These are phyloP conservation scores for Apamea anceps DNA, from an alignment of 2,888 invertebrate genomes.

Conservation along the genomic window DNA sequence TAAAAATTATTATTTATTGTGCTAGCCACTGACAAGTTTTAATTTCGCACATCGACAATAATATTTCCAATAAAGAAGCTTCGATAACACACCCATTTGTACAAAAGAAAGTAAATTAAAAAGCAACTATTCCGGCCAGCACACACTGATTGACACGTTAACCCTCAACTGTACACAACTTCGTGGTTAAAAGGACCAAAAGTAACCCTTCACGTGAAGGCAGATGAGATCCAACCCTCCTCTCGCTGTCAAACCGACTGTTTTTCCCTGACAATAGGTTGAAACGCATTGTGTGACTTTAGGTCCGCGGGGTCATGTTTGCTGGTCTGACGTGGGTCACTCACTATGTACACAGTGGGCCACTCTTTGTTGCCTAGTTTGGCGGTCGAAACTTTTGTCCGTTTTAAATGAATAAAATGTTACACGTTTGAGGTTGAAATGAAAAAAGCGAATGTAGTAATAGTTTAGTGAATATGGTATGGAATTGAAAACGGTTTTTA, in stretches of 20 bases:
- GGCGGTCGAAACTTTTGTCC: conserved; percentile 54
- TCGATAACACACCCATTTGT: not conserved
- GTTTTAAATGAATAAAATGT: conserved; percentile 55
- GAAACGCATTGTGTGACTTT: conserved; percentile 58
- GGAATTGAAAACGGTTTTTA: conserved; percentile 5
- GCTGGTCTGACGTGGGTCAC: conserved; percentile 53
- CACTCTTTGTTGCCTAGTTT: conserved; percentile 61
- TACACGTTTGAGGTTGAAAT: conserved; percentile 12
- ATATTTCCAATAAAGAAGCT: not conserved
- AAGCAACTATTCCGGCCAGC: conserved; percentile 20
- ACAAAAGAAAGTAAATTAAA: conserved; percentile 29
- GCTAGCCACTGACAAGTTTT: not conserved
- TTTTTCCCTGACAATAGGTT: conserved; percentile 47
- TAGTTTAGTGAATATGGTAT: conserved; percentile 11
- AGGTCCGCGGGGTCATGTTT: conserved; percentile 50
- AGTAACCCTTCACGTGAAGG: conserved; percentile 45
- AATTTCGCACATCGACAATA: not conserved
- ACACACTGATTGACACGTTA: conserved; percentile 57
- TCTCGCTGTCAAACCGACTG: conserved; percentile 53
- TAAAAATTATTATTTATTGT: not conserved
- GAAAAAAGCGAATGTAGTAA: conserved; percentile 1
- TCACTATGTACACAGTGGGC: conserved; percentile 33
- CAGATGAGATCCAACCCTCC: conserved; percentile 58
- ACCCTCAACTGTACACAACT: conserved; percentile 42
- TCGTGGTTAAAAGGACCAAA: conserved; percentile 54